Evolutionary conservation across 2,888 invertebrate genomes (phyloP).

Genomic region (Hydraecia micacea): DNA sequence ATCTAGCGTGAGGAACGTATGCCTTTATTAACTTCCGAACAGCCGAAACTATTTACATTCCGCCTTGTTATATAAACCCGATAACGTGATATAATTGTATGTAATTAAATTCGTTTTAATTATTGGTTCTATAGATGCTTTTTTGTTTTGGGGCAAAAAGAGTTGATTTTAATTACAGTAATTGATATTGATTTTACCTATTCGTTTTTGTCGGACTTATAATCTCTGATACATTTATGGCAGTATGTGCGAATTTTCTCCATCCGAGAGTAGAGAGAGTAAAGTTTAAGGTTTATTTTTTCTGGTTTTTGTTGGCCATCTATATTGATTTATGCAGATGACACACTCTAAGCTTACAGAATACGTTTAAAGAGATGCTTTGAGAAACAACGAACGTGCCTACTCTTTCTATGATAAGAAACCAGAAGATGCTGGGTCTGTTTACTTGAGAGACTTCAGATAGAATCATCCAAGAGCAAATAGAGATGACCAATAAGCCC

Average conservation of each 20-base stretch:
- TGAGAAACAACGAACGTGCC: background rate
- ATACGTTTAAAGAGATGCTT: background rate
- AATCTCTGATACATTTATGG: background rate
- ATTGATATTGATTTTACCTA: background rate
- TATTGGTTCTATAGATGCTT: constrained; percentile 5
- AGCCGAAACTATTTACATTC: constrained; percentile 49
- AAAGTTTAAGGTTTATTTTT: background rate
- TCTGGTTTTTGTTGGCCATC: too few species aligned
- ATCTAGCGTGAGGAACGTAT: constrained; percentile 63
- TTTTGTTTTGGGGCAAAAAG: constrained; percentile 14
- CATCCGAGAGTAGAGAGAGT: too few species aligned
- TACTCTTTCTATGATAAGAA: background rate
- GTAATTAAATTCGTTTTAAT: constrained; percentile 30
- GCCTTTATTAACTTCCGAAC: constrained; percentile 54
- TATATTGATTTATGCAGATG: background rate
- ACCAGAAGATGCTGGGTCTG: background rate
- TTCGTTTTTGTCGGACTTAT: background rate
- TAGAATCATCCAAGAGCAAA: background rate
- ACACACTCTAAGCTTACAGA: background rate
- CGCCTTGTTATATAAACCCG: constrained; percentile 59
- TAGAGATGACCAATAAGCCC: background rate
- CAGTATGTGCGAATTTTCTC: background rate
- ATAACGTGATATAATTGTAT: constrained; percentile 63
- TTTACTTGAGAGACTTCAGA: background rate
- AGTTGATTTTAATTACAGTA: background rate